phyloP scores from a whole-genome alignment of 2,888 invertebrate genomes.

The Dryomyza anilis region DNA sequence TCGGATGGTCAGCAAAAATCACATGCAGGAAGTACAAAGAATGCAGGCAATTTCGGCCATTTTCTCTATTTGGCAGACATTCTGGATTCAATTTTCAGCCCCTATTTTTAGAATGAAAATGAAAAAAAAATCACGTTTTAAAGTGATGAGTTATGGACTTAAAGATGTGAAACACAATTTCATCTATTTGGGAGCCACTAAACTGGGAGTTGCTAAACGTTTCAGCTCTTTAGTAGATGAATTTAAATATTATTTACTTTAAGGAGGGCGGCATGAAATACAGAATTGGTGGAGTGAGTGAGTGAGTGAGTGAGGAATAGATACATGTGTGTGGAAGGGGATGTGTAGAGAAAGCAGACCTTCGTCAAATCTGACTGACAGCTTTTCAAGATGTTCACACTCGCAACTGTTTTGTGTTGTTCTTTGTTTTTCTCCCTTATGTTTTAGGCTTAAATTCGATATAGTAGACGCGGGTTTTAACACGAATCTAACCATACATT shows the following conservation, averaged over 20 bases:
- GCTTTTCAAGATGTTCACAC: slow-evolving; percentile 59
- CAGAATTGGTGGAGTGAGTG: background rate
- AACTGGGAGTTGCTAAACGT: background rate
- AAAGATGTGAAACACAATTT: slow-evolving; percentile 41
- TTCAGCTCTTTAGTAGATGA: slow-evolving; percentile 7
- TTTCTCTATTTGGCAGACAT: background rate
- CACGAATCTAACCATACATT: too few relatives aligned
- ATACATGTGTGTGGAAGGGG: background rate
- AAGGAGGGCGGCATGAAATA: background rate
- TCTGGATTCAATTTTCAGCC: background rate
- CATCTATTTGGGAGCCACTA: background rate
- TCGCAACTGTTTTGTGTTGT: slow-evolving; percentile 18
- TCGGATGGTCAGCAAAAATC: too few relatives aligned
- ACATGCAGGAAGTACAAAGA: too few relatives aligned
- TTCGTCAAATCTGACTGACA: slow-evolving; percentile 59
- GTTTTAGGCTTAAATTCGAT: slow-evolving; percentile 15
- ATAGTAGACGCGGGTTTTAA: too few relatives aligned
- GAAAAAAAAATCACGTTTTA: slow-evolving; percentile 37
- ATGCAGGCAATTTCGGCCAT: background rate
- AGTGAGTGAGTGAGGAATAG: background rate
- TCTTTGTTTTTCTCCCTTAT: background rate
- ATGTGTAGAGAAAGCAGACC: slow-evolving; percentile 42
- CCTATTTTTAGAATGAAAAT: background rate
- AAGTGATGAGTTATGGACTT: slow-evolving; percentile 49
- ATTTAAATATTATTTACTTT: background rate